Conservation (phyloP, 2,797 vertebrate species). For the Urosaurus nigricauda region DNA sequence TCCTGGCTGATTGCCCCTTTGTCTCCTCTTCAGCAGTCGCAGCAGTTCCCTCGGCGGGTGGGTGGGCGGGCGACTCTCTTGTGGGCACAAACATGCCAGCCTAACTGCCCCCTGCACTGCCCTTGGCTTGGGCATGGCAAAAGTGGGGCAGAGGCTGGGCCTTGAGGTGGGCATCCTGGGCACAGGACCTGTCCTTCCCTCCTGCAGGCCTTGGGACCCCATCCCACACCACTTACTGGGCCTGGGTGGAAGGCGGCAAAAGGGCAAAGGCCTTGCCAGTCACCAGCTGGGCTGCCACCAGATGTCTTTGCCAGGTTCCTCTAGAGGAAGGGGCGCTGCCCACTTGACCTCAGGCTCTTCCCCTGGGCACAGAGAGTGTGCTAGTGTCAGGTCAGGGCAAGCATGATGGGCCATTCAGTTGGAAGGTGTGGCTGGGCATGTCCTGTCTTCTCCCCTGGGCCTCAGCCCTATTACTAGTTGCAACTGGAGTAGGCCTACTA, state of each 20-base stretch:
- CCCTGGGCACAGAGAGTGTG: neutral
- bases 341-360: neutral
- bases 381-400: neutral
- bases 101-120: neutral
- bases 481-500: too few relatives aligned
- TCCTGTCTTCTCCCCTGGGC: too few relatives aligned
- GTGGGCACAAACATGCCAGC: neutral
- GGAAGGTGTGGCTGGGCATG: neutral
- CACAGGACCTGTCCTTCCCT: too few relatives aligned
- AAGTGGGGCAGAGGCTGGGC: too few relatives aligned
- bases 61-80: neutral
- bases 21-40: neutral
- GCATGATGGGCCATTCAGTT: too few relatives aligned
- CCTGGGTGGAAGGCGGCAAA: too few relatives aligned
- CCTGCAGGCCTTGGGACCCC: too few relatives aligned
- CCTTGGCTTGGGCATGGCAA: too few relatives aligned
- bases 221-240: neutral
- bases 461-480: too few relatives aligned
- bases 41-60: neutral
- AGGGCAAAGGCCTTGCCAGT: too few relatives aligned
- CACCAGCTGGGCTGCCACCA: too few relatives aligned
- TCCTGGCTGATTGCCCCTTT: conserved; percentile 17
- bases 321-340: neutral
- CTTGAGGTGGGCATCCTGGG: too few relatives aligned
- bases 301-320: neutral